Evolutionary conservation across 2,113 vertebrate genomes (phyloP), one percentile per base, ranked within the genome.

Genomic region (Vulpes vulpes): DNA sequence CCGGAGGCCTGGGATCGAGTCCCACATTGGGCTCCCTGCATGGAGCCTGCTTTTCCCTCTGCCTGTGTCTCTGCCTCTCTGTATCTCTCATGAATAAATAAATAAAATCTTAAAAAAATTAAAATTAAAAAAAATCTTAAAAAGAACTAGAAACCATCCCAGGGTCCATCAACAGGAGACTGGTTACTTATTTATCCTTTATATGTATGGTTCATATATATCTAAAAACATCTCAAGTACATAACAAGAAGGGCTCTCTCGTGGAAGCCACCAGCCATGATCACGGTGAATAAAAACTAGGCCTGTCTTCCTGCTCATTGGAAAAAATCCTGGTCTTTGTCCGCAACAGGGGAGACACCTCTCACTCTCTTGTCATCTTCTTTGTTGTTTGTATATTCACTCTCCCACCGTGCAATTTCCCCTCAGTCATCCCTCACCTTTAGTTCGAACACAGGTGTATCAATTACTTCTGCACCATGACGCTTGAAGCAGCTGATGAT

Each of bases 391-490:
- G 62, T 14, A 51, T 22, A 22, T 27, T 20, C 51, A 30, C 4
- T 88, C 67, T 86, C 57, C 16, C 7, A 95, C 69, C 53, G 30
- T 11, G 38, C 27, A 16, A 20, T 80, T 89, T 69, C 43, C 87
- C 57, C 27, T 93, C 53, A 80, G 35, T 15, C 67, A 12, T 35
- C 59, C n/a, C 98, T 98, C 96, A 99, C 99, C 99, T 99, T 99
- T 11, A 99, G 99, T 97, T 99, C 99, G 98, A 99, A 99, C 51
- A 99, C 99, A 0, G 99, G 99, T 0, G 99, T 99, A 97, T 99
- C 99, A 5, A 99, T 99, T 95, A 99, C 99, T 96, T 99, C 99
- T 2, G 99, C 99, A 80, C 99, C 99, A 1, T 99, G 99, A 89
- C 99, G 99, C 98, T 99, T 99, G 97, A 99, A 99, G 98, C 99